phyloP scores from a whole-genome alignment of 2,888 invertebrate species.

The Nephrocerus scutellatus region DNA sequence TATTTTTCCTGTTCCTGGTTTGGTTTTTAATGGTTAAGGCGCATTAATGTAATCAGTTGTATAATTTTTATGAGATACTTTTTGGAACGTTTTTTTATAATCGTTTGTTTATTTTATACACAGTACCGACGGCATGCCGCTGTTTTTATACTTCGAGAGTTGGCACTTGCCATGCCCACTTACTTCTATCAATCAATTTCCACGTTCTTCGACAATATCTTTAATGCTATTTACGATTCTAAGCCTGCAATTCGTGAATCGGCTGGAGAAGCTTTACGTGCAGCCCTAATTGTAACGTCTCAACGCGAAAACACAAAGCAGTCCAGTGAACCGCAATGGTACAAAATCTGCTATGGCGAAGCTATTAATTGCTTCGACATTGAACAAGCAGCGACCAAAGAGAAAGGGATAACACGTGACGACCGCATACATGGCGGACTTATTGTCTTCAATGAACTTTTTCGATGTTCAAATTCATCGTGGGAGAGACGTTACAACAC shows the following conservation, averaged over 20 bases:
- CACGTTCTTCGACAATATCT: constrained; percentile 88
- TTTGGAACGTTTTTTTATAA: background rate
- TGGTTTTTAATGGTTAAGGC: background rate
- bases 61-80: background rate
- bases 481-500: constrained; percentile 77
- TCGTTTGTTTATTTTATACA: constrained; percentile 18
- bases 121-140: constrained; percentile 83
- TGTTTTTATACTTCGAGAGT: constrained; percentile 82
- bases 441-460: constrained; percentile 85
- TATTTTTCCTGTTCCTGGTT: constrained; percentile 7
- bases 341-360: constrained; percentile 88
- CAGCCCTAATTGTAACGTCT: constrained; percentile 89
- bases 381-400: constrained; percentile 58
- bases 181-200: constrained; percentile 95
- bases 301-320: constrained; percentile 94
- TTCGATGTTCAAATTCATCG: constrained; percentile 80
- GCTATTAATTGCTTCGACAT: constrained; percentile 63
- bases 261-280: constrained; percentile 88
- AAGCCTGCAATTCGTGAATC: constrained; percentile 87
- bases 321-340: constrained; percentile 83
- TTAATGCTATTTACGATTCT: constrained; percentile 84
- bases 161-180: constrained; percentile 93
- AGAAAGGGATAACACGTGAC: constrained; percentile 75
- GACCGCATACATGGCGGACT: constrained; percentile 90
- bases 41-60: background rate